Percentiles rank a stretch among this genome's conserved stretches.
Evolutionary conservation across 2,797 vertebrate species (phyloP).

Genomic region (Falco columbarius): DNA sequence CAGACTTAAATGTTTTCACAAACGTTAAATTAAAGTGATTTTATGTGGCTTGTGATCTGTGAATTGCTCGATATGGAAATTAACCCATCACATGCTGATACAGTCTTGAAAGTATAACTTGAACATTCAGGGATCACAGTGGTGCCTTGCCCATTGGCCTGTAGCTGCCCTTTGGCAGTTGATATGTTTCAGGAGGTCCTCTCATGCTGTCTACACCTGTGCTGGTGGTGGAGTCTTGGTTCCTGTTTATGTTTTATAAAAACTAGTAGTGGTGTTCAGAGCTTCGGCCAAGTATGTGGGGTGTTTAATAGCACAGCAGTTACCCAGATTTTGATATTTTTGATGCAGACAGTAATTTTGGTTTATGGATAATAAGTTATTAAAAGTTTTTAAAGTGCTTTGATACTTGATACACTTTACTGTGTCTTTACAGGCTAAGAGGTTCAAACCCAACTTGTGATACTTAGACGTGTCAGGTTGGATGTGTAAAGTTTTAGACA

Average conservation of each 20-base stretch:
- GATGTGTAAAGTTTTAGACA: background rate
- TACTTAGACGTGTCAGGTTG: background rate
- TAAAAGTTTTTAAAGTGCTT: background rate
- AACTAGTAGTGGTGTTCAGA: background rate
- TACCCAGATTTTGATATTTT: background rate
- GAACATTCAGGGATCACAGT: background rate
- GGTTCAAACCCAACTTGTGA: background rate
- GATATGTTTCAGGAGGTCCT: background rate
- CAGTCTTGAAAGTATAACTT: background rate
- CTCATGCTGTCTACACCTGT: background rate
- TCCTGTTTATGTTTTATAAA: conserved; percentile 23
- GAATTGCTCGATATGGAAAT: background rate
- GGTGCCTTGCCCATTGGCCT: background rate
- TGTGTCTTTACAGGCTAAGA: background rate
- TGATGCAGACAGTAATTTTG: background rate
- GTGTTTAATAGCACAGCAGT: background rate
- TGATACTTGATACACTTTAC: background rate
- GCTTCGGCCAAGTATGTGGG: background rate
- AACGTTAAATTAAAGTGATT: background rate
- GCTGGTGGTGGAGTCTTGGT: background rate
- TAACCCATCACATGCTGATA: background rate
- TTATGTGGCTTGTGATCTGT: background rate
- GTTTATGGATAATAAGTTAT: background rate
- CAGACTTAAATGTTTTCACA: conserved; percentile 17
- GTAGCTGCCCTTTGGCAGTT: background rate